phyloP scores from a whole-genome alignment of 64 coral and sea anemone genomes.

The Stichodactyla mertensii region DNA sequence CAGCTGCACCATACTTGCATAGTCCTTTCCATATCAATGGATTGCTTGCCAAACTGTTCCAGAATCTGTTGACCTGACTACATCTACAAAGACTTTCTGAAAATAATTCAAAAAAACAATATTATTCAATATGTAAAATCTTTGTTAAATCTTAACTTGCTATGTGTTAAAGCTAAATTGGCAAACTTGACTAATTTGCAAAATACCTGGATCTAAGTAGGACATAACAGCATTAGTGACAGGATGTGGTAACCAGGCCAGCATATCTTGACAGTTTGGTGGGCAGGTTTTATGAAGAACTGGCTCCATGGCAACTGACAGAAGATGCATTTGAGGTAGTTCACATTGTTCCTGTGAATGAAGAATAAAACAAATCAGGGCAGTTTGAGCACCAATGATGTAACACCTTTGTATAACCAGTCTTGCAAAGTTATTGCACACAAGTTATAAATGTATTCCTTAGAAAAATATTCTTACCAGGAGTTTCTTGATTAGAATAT shows the following conservation, averaged over 20 bases:
- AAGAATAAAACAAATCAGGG: too few species aligned
- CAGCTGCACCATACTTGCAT: conserved; percentile 30
- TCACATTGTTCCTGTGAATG: conserved; percentile 62
- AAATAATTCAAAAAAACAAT: conserved; percentile 7
- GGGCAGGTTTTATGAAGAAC: conserved; percentile 89
- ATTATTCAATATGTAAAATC: too few species aligned
- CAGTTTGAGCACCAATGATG: too few species aligned
- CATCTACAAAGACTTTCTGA: conserved; percentile 86
- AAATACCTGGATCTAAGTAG: conserved; percentile 81
- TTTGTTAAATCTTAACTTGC: too few species aligned
- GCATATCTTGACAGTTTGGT: conserved; percentile 95
- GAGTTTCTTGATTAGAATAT: conserved; percentile 65
- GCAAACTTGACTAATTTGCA: neutral
- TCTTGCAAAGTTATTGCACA: too few species aligned
- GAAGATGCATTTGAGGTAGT: conserved; percentile 93
- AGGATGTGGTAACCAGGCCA: conserved; percentile 85
- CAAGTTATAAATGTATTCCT: too few species aligned
- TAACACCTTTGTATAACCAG: too few species aligned
- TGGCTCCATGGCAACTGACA: conserved; percentile 92
- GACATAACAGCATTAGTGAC: conserved; percentile 66
- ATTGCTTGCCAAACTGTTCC: conserved; percentile 68
- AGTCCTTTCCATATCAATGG: conserved; percentile 68
- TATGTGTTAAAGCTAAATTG: too few species aligned
- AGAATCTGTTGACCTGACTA: conserved; percentile 78
- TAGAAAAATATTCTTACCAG: conserved; percentile 47